Conservation (phyloP, 2,888 invertebrate genomes). For the Drosophila anomelani region DNA sequence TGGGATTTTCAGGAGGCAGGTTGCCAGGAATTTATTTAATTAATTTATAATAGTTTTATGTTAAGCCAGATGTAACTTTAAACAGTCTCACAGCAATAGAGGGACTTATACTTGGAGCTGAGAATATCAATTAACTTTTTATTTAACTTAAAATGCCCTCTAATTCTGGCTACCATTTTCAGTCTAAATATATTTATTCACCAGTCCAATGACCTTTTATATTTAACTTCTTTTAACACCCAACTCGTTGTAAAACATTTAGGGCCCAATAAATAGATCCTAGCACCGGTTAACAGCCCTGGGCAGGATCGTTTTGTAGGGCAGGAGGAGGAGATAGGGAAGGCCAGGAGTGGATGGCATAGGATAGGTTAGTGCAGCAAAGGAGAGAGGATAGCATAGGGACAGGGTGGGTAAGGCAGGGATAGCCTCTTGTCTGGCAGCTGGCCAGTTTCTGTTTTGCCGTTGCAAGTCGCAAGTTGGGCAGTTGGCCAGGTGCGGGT, state of each 20-base stretch:
- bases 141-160: neutral
- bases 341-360: slow-evolving; percentile 5
- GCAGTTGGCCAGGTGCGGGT: slow-evolving; percentile 83
- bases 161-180: neutral
- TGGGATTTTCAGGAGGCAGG: neutral
- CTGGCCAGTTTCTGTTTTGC: slow-evolving; percentile 40
- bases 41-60: neutral
- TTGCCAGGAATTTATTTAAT: neutral
- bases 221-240: slow-evolving; percentile 5
- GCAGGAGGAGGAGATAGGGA: slow-evolving; percentile 8
- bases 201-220: slow-evolving; percentile 2
- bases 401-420: slow-evolving; percentile 54
- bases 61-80: neutral
- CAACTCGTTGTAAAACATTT: slow-evolving; percentile 17
- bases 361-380: neutral
- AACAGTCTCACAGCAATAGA: neutral
- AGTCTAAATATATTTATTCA: neutral
- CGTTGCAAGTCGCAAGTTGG: slow-evolving; percentile 69
- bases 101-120: neutral
- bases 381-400: slow-evolving; percentile 8
- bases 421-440: slow-evolving; percentile 37
- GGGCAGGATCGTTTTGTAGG: slow-evolving; percentile 26
- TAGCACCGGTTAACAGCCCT: slow-evolving; percentile 17
- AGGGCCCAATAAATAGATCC: slow-evolving; percentile 23
- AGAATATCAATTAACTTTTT: neutral